These are phyloP conservation scores for Drosophila nigritarsus DNA, from an alignment of 2,888 invertebrate genomes.

Conservation along the genomic window DNA sequence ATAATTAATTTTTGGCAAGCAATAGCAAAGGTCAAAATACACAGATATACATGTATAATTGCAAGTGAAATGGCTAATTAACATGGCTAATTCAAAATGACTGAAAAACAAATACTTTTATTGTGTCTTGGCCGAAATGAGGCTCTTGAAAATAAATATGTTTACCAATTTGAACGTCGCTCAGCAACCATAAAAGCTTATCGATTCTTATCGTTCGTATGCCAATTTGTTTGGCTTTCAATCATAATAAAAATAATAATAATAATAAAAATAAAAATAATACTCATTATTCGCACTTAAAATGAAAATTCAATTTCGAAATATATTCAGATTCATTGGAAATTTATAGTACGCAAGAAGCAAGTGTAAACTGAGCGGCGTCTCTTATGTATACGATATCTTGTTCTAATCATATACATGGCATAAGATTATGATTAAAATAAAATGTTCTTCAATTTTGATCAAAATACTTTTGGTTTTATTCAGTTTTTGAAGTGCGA, in stretches of 20 bases:
- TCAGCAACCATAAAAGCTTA: not conserved
- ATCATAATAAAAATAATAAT: too few relatives aligned
- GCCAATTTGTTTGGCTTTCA: not conserved
- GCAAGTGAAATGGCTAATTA: not conserved
- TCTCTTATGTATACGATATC: not conserved
- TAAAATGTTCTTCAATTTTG: not conserved
- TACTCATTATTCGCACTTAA: not conserved
- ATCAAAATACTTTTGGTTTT: not conserved
- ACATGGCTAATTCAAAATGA: not conserved
- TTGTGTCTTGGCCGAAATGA: not conserved
- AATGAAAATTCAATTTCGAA: not conserved
- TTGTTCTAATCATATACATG: not conserved
- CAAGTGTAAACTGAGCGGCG: not conserved
- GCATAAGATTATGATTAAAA: not conserved
- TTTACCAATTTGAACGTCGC: not conserved
- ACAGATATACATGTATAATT: conserved; percentile 10
- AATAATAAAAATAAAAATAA: too few relatives aligned
- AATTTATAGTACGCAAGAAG: not conserved
- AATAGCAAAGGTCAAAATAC: conserved; percentile 33
- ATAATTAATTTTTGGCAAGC: conserved; percentile 62
- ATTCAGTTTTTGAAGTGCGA: too few relatives aligned
- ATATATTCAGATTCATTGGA: not conserved
- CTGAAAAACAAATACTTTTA: not conserved
- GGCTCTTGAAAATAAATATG: not conserved
- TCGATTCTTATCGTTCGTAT: not conserved